A percentile compares a stretch with the other conserved stretches of the same genome.
phyloP scores from a whole-genome alignment of 2,888 invertebrate genomes.

The Dendrolimus houi region DNA sequence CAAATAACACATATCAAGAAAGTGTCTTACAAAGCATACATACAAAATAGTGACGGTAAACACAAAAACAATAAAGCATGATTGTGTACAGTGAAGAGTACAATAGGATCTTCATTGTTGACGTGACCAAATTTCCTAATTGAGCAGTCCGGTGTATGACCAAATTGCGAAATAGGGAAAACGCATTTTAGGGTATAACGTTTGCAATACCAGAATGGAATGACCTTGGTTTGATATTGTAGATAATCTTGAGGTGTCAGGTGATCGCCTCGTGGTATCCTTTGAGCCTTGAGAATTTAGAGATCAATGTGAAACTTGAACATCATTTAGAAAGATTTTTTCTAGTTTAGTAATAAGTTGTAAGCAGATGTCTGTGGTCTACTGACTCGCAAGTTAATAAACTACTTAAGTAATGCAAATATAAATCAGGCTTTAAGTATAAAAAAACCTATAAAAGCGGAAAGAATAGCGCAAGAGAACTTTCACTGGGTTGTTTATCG shows the following conservation, averaged over 20 bases:
- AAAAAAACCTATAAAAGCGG: too few relatives aligned
- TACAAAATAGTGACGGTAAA: not conserved
- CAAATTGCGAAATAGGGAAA: not conserved
- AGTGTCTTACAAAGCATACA: not conserved
- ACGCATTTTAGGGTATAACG: not conserved
- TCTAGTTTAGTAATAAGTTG: too few relatives aligned
- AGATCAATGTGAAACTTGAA: too few relatives aligned
- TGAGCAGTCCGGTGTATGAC: not conserved
- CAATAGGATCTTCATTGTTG: not conserved
- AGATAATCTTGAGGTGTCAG: not conserved
- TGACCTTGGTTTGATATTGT: not conserved
- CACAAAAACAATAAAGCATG: not conserved
- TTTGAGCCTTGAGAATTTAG: too few relatives aligned
- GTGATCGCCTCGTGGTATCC: not conserved
- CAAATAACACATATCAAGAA: not conserved
- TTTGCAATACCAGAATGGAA: not conserved
- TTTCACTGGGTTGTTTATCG: too few relatives aligned
- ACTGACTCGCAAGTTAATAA: too few relatives aligned
- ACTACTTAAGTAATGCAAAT: too few relatives aligned
- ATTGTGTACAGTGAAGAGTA: not conserved
- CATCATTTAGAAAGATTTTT: too few relatives aligned
- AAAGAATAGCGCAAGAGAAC: too few relatives aligned
- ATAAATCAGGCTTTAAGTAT: too few relatives aligned
- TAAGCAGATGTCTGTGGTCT: too few relatives aligned
- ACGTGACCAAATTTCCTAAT: not conserved